Evolutionary conservation across 1,140 invertebrate species (phyloP), one percentile per base, ranked within the genome.

Genomic region (Acromyrmex charruanus): DNA sequence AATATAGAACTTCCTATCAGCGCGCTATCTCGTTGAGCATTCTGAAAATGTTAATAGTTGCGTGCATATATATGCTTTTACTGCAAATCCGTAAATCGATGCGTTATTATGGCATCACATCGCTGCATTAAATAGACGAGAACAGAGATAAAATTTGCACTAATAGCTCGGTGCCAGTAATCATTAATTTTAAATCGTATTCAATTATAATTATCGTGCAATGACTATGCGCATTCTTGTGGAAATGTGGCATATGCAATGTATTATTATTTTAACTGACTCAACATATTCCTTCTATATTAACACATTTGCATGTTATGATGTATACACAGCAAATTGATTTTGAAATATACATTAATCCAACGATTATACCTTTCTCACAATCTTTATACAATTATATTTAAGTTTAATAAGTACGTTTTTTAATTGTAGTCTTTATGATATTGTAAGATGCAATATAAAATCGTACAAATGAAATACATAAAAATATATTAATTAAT

Each of bases 11-110:
- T 81, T 81, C 9, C 49, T 18, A 55, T 81, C 51, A 31, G 14
- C 28, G 14, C 31, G 49, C 16, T 69, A 51, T 81, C 77, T 81
- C 63, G 31, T 71, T 69, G 77, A 58, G 31, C 77, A 81, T 71
- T 55, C 65, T 69, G 77, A 69, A 69, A 81, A 81, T 69, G 65
- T 71, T 81, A 81, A 81, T 69, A 81, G 77, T 25, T 9, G 31
- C 55, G 49, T 9, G 31, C n/a, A n/a, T 44, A 31, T 35, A 69
- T 35, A 69, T 7, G 49, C 31, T 69, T 81, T 69, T 81, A 39
- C 10, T 69, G 63, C 28, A 69, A 81, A 81, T 81, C 77, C 65
- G 77, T 69, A 71, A 69, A 81, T 66, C 59, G 65, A 69, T 69
- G 49, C 49, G 10, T 55, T 80, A 80, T 80, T 69, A 55, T 68